Evolutionary conservation across 2,797 vertebrate species (phyloP), one percentile per base, ranked within the genome.

Genomic region (Ceryle rudis): DNA sequence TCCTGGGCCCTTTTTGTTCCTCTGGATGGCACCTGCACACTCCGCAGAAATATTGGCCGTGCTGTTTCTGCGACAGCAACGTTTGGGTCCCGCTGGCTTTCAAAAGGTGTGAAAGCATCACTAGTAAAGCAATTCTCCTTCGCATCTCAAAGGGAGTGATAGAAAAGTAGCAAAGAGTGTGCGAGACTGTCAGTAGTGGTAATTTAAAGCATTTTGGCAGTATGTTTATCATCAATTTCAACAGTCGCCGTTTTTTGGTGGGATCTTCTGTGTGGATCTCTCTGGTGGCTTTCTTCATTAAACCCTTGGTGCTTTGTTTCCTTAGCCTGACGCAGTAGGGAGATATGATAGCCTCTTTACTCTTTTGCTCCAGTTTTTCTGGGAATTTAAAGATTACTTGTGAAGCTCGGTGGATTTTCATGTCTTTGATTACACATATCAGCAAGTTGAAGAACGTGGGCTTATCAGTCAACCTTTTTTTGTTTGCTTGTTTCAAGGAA

Each of bases 1-100:
- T 39, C 29, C 33, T 37, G 46, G 26, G 7, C 16, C 8, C 37
- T 70, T 85, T 51, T 69, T 1, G 0, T 41, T 47, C 14, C 14
- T 73, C 9, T 6, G 7, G 28, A 8, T 39, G 44, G 6, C 16
- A 72, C 11, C 39, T 72, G 28, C 21, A 35, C 0, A 0, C 42
- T 88, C 65, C 54, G 49, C 60, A 85, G 14, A 78, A 73, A 25
- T 35, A 19, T 33, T 58, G 33, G 2, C 28, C 60, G 19, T 0
- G 2, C 16, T 5, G 1, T 37, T 91, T 69, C 23, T 67, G 25
- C 60, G 67, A 16, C 33, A 44, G 49, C 37, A 37, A 55, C 29
- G 29, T 60, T 85, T 69, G 54, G 41, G 5, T 69, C 22, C 16
- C 21, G 10, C 8, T 88, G 47, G 20, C 70, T 46, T n/a, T 12